A percentile compares a stretch with the other conserved stretches of the same genome.
These are phyloP conservation scores for Apteryx owenii DNA, from an alignment of 2,113 vertebrate species.

Conservation along the genomic window DNA sequence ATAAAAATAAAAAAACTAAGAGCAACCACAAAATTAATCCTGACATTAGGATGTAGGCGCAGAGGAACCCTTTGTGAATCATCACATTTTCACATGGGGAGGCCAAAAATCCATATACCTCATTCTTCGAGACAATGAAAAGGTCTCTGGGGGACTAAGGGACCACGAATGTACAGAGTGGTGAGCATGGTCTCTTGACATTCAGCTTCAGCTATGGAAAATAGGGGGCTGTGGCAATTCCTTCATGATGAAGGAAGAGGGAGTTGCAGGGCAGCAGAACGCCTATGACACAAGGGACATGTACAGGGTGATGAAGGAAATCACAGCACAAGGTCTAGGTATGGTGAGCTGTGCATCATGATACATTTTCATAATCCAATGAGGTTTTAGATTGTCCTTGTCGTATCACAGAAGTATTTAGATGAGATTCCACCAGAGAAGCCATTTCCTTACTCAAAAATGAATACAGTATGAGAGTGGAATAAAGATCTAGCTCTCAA, in stretches of 20 bases:
- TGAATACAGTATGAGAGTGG: background rate
- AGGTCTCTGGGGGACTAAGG: background rate
- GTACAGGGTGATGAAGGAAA: background rate
- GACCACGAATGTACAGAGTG: background rate
- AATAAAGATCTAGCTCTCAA: background rate
- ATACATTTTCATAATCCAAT: background rate
- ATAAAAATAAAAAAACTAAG: background rate
- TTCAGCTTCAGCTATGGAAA: background rate
- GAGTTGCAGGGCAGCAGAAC: background rate
- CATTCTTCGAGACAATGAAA: background rate
- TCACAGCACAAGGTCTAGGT: background rate
- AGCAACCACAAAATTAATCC: background rate
- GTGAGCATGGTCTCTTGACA: background rate
- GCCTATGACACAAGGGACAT: accelerated
- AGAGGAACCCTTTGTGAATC: background rate
- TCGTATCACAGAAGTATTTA: background rate
- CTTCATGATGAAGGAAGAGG: background rate
- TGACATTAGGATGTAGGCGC: background rate
- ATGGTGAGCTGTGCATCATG: accelerated
- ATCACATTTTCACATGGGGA: background rate
- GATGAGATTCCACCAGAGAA: background rate
- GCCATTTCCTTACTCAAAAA: background rate
- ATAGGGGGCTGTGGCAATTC: background rate
- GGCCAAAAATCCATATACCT: background rate
- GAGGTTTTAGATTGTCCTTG: background rate